These are phyloP conservation scores for Heliconius aoede DNA, from an alignment of 2,888 invertebrate genomes.

Conservation along the genomic window DNA sequence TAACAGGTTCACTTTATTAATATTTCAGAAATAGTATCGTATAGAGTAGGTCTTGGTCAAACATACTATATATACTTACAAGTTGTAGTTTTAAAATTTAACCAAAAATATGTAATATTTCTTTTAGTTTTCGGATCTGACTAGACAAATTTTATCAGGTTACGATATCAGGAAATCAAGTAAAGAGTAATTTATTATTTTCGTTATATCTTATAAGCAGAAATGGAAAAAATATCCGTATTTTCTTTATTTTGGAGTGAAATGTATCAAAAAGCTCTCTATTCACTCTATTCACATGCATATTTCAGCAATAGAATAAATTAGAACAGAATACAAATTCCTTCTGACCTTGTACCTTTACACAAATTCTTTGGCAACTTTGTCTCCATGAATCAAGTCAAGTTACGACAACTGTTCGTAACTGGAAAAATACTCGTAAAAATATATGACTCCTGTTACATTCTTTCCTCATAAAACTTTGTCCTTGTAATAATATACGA, in stretches of 20 bases:
- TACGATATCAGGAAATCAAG: no score
- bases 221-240: no score
- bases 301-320: constrained; percentile 25
- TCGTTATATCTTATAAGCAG: no score
- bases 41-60: no score
- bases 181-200: no score
- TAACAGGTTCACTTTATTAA: no score
- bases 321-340: constrained; percentile 24
- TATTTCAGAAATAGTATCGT: no score
- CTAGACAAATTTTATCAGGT: no score
- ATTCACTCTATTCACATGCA: constrained; percentile 38
- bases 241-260: background rate
- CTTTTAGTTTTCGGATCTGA: no score
- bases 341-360: constrained; percentile 39
- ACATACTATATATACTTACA: no score
- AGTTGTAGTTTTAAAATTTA: no score
- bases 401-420: constrained; percentile 38
- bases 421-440: constrained; percentile 39
- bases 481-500: constrained; percentile 28
- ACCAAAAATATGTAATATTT: no score
- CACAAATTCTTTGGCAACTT: constrained; percentile 36
- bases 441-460: constrained; percentile 37
- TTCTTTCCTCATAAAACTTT: constrained; percentile 32
- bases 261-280: constrained; percentile 13
- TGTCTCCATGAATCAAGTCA: constrained; percentile 36